Evolutionary conservation across 1,140 invertebrate genomes (phyloP).

Genomic region (Ptiloglossa arizonensis): DNA sequence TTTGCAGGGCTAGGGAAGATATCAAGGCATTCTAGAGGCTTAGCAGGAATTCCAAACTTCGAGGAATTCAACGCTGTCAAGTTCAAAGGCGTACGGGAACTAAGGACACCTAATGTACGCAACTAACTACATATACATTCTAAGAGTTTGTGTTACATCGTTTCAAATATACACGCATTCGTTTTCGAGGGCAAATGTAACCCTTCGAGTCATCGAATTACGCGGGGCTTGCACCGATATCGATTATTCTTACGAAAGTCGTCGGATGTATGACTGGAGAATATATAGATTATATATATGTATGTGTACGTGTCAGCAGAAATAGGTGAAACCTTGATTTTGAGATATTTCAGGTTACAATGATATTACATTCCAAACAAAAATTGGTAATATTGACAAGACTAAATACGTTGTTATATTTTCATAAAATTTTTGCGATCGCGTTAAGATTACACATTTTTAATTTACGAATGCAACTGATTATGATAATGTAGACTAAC

Average conservation of each 20-base stretch:
- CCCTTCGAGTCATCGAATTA: constrained; percentile 12
- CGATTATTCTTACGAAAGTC: constrained; percentile 40
- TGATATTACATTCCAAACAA: neutral
- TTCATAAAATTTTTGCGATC: neutral
- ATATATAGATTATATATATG: neutral
- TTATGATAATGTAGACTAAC: neutral
- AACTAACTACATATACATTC: neutral
- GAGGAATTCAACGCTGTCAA: constrained; percentile 38
- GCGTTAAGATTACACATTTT: neutral
- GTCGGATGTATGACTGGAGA: neutral
- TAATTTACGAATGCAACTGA: neutral
- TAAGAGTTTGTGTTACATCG: neutral
- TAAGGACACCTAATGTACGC: constrained; percentile 6
- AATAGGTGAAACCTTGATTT: constrained; percentile 5
- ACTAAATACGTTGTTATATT: neutral
- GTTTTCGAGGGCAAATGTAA: neutral
- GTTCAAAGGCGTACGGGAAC: constrained; percentile 15
- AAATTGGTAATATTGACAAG: neutral
- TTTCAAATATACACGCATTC: neutral
- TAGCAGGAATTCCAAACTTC: constrained; percentile 47
- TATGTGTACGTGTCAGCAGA: neutral
- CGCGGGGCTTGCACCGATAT: constrained; percentile 24
- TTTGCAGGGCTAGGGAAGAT: constrained; percentile 21
- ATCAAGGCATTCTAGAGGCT: constrained; percentile 42
- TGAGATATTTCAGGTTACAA: neutral